Base-by-base conservation (phyloP, 2,113 vertebrate genomes). In the Cochlearius cochlearius region DNA sequence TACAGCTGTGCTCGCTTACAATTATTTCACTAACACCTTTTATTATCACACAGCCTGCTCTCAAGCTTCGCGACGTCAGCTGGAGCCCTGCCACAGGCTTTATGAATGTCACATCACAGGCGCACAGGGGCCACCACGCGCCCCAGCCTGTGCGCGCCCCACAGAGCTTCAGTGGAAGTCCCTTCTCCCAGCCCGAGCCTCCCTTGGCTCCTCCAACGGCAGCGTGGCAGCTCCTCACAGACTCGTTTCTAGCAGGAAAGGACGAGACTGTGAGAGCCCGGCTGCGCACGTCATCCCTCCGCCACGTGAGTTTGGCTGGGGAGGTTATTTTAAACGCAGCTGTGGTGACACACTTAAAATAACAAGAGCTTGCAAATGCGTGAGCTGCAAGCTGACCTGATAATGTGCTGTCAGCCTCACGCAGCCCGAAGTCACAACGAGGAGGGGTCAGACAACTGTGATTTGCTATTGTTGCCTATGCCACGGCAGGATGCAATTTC, bases 41-140 rank as follows among this genome's bases (percentile, higher is more conserved):
- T 64, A 56, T 78, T 85, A 87, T 10, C 0, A 7, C 69, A 49
- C 55, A 77, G 80, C 76, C 45, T 29, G 53, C 63, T 84, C 2
- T 0, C 34, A 56, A 55, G 67, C 53, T 53, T 30, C 2, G 1
- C 41, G 89, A 74, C 0, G 0, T 86, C 93, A 92, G 76, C 73
- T 62, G 84, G 76, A 91, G 47, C 5, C 0, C 26, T 16, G 58
- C 75, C 79, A 74, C 72, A 63, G 76, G 80, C 60, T 55, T 27
- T 39, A 64, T 4, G 1, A 75, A 68, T 25, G 52, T 43, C 84
- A 77, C 80, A 53, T 45, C 50, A 16, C 32, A 77, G 41, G 55
- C 2, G 0, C 2, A 3, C 50, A 50, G 41, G 41, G 50, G 39
- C 38, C 79, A 66, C 50, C 50, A 18, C 0, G 0, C 0, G 0